Conservation (phyloP, 1,140 invertebrate genomes). For the Euglossa dilemma region DNA sequence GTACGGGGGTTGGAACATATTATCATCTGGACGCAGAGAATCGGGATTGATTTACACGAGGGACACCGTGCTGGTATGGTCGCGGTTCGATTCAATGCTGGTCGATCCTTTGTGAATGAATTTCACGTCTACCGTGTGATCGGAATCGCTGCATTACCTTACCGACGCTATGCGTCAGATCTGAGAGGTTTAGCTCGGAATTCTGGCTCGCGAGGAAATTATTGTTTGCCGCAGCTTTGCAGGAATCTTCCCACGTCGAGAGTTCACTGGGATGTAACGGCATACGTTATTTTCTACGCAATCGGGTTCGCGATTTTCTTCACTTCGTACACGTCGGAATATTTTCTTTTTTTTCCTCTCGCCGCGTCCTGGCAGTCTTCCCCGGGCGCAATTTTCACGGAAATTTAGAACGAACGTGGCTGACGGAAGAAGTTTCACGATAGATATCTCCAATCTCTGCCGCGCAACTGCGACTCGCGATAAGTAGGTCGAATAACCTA, state of each 20-base stretch:
- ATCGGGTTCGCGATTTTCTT: too few relatives aligned
- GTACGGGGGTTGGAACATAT: constrained; percentile 6
- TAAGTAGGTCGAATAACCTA: background rate
- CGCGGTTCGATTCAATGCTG: background rate
- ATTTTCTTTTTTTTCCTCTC: too few relatives aligned
- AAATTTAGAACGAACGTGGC: background rate
- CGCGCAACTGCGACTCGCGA: background rate
- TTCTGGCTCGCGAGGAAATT: background rate
- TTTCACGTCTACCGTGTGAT: background rate
- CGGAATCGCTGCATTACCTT: background rate
- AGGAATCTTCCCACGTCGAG: too few relatives aligned
- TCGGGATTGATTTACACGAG: constrained; percentile 28
- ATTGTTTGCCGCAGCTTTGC: background rate
- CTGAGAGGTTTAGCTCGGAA: background rate
- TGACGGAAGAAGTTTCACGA: background rate
- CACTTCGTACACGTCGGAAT: too few relatives aligned
- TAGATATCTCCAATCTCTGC: background rate
- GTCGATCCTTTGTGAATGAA: background rate
- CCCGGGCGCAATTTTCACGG: background rate
- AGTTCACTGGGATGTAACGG: too few relatives aligned
- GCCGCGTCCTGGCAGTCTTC: too few relatives aligned
- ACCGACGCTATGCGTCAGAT: background rate
- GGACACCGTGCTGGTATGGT: background rate
- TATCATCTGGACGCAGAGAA: constrained; percentile 14
- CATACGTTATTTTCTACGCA: too few relatives aligned